Percentiles rank a stretch among this genome's conserved stretches.
Evolutionary conservation across 2,888 invertebrate species (phyloP).

Genomic region (Tachina grossa): DNA sequence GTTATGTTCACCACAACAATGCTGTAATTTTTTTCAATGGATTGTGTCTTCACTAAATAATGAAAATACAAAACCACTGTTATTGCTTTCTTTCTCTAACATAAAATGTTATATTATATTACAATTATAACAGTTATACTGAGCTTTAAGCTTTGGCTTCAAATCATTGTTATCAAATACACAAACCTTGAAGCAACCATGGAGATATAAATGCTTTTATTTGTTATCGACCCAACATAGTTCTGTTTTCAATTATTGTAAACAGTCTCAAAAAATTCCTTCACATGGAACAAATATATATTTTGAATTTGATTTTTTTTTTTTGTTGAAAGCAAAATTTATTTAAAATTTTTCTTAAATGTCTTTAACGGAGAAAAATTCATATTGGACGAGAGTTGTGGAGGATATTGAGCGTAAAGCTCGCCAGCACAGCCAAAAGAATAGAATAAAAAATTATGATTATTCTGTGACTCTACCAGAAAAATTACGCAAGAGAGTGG

Average conservation of each 20-base stretch:
- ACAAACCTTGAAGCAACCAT: not conserved
- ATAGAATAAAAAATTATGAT: conserved; percentile 74
- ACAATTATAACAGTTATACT: not conserved
- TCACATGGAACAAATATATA: conserved; percentile 18
- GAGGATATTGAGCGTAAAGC: conserved; percentile 77
- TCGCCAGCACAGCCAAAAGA: conserved; percentile 62
- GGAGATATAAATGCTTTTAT: not conserved
- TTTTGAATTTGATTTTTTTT: not conserved
- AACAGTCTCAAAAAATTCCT: conserved; percentile 33
- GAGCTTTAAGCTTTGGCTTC: not conserved
- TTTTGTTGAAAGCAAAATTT: not conserved
- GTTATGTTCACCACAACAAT: too few relatives aligned
- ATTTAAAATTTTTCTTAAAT: conserved; percentile 16
- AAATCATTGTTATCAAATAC: not conserved
- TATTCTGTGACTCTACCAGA: conserved; percentile 79
- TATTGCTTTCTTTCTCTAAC: too few relatives aligned
- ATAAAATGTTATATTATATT: not conserved
- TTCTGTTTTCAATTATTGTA: not conserved
- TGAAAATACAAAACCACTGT: not conserved
- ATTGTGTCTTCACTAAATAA: too few relatives aligned
- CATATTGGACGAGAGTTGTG: conserved; percentile 78
- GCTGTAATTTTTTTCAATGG: too few relatives aligned
- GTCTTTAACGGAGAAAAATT: conserved; percentile 71
- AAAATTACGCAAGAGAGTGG: conserved; percentile 77
- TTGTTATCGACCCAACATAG: conserved; percentile 56